Evolutionary conservation across 2,888 invertebrate species (phyloP).

Genomic region (Blastobasis lacticolella): DNA sequence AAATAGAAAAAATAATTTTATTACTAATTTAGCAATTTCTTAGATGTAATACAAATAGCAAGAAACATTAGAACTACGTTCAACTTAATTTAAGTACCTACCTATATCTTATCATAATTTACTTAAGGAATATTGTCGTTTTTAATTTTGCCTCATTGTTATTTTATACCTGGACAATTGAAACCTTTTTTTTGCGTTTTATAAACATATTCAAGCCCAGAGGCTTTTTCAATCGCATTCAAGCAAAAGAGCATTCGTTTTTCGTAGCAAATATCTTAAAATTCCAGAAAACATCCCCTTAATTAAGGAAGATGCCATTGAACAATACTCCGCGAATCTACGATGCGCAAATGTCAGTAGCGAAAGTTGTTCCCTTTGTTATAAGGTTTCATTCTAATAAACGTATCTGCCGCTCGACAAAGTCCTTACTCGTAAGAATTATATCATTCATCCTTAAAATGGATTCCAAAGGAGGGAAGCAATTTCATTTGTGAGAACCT

Average conservation of each 20-base stretch:
- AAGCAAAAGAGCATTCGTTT: constrained; percentile 1
- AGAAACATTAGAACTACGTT: too few relatives aligned
- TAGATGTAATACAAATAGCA: too few relatives aligned
- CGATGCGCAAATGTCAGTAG: constrained; percentile 11
- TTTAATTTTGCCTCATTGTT: too few relatives aligned
- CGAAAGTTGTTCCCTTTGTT: constrained; percentile 10
- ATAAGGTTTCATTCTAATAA: constrained; percentile 27
- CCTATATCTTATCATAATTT: too few relatives aligned
- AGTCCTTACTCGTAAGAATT: constrained; percentile 68
- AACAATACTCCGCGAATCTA: constrained; percentile 10
- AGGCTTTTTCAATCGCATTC: background rate
- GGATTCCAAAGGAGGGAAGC: constrained; percentile 71
- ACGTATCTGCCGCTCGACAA: constrained; percentile 55
- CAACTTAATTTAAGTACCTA: too few relatives aligned
- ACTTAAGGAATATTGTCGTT: too few relatives aligned
- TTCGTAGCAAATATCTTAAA: background rate
- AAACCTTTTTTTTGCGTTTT: too few relatives aligned
- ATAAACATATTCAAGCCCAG: too few relatives aligned
- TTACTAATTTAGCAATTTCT: too few relatives aligned
- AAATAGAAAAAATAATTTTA: too few relatives aligned
- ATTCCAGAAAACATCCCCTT: constrained; percentile 3
- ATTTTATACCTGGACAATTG: too few relatives aligned
- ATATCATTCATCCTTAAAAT: constrained; percentile 71
- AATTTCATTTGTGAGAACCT: constrained; percentile 73
- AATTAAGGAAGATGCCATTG: constrained; percentile 10